These are phyloP conservation scores for Conus ventricosus DNA, from an alignment of 1,140 invertebrate genomes.

Conservation along the genomic window DNA sequence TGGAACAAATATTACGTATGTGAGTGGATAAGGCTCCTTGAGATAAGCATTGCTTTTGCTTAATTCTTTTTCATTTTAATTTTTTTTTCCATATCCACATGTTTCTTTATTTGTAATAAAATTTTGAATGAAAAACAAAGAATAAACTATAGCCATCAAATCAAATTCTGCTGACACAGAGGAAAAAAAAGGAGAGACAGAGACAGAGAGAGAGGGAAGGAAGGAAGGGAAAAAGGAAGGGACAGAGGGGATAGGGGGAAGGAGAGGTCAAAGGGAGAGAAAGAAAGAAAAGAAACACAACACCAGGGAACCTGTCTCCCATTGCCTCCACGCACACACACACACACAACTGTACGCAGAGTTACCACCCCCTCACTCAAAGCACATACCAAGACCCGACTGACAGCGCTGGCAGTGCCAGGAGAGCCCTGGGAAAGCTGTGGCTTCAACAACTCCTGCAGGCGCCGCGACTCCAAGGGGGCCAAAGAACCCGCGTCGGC, in stretches of 20 bases:
- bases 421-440: conserved; percentile 14
- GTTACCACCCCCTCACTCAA: not conserved
- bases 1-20: too few relatives aligned
- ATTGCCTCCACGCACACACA: not conserved
- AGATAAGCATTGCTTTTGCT: not conserved
- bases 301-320: too few relatives aligned
- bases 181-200: not conserved
- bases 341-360: not conserved
- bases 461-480: not conserved
- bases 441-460: conserved; percentile 27
- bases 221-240: not conserved
- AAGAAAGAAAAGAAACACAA: not conserved
- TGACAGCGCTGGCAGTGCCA: conserved; percentile 16
- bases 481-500: too few relatives aligned
- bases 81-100: not conserved
- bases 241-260: too few relatives aligned
- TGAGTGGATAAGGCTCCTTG: not conserved
- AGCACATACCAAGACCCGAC: not conserved
- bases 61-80: too few relatives aligned
- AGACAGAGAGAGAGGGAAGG: not conserved
- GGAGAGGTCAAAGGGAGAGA: too few relatives aligned
- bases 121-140: not conserved
- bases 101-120: too few relatives aligned
- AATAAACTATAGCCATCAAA: not conserved
- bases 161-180: not conserved